Evolutionary conservation across 1,140 invertebrate genomes (phyloP), one percentile per base, ranked within the genome.

Genomic region (Bombus pascuorum): DNA sequence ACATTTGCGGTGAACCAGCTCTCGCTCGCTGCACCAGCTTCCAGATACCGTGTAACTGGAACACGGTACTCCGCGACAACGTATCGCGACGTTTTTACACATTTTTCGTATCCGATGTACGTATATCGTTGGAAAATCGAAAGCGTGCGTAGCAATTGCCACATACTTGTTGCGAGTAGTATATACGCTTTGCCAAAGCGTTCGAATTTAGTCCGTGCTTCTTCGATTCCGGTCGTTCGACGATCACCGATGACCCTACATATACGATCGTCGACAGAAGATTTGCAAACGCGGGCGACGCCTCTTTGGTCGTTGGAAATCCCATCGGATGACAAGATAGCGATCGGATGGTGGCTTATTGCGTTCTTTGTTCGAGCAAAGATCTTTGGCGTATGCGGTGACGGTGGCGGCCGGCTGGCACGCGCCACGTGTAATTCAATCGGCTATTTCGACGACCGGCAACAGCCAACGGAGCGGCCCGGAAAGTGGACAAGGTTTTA

Each of bases 371-470:
- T 81, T 73, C 78, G 15, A n/a, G 79, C 18, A 53, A 77, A 75
- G 65, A 65, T 83, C 57, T 47, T 76, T 6, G 68, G 53, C n/a
- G 82, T 84, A 59, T 86, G 78, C 81, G 86, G 78, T 76, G 62
- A 71, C 73, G 83, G 70, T 83, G 81, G 89, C 85, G 80, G 89
- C 89, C 90, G 92, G 90, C 83, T 93, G 94, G 93, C 93, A 94
- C 94, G 94, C 92, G 94, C 93, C 92, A 83, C 71, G 25, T 93
- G 94, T 94, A 95, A 95, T 95, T 95, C 90, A 94, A 95, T 95
- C 94, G 93, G 93, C 86, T 93, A 93, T 93, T 94, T 92, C 90
- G 91, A 93, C 89, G 91, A 94, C 42, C 91, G 44, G 70, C 15
- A 37, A 44, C 9, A 39, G 44, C 9, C 15, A 22, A 66, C 18